Conservation (phyloP, 1,140 invertebrate species). For the Geopemphigus sp. region DNA sequence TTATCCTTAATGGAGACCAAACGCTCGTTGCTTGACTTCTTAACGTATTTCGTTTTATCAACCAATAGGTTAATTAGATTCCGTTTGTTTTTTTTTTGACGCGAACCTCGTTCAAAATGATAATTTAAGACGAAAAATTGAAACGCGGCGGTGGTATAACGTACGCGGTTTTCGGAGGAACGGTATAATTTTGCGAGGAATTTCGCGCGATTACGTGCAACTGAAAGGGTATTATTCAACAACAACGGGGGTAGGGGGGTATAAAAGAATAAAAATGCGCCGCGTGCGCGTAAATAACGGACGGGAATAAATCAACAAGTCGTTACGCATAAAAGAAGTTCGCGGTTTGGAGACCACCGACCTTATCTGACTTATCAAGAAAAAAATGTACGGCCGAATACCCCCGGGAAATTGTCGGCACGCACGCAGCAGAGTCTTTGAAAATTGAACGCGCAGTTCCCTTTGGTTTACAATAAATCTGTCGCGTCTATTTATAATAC, state of each 20-base stretch:
- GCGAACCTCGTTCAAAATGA: too few species aligned
- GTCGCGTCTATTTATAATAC: not conserved
- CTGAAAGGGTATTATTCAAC: not conserved
- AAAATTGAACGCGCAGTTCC: conserved; percentile 22
- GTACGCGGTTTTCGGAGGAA: not conserved
- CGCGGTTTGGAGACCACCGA: not conserved
- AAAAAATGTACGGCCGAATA: conserved; percentile 12
- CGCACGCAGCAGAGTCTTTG: not conserved
- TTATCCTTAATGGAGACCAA: too few species aligned
- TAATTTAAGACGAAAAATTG: too few species aligned
- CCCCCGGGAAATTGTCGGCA: not conserved
- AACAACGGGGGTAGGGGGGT: too few species aligned
- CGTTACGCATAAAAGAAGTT: not conserved
- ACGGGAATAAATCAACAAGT: conserved; percentile 31
- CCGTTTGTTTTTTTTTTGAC: too few species aligned
- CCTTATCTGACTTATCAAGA: conserved; percentile 11
- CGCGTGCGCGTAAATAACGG: not conserved
- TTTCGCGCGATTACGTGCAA: too few species aligned
- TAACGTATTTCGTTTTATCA: too few species aligned
- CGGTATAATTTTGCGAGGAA: not conserved
- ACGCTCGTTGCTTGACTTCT: too few species aligned
- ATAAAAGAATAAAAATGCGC: not conserved
- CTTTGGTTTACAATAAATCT: conserved; percentile 30
- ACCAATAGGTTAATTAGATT: too few species aligned
- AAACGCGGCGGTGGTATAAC: too few species aligned